A percentile compares a stretch with the other conserved stretches of the same genome.
These are phyloP conservation scores for Malurus alboscapulatus DNA, from an alignment of 2,113 vertebrate genomes.

Conservation along the genomic window DNA sequence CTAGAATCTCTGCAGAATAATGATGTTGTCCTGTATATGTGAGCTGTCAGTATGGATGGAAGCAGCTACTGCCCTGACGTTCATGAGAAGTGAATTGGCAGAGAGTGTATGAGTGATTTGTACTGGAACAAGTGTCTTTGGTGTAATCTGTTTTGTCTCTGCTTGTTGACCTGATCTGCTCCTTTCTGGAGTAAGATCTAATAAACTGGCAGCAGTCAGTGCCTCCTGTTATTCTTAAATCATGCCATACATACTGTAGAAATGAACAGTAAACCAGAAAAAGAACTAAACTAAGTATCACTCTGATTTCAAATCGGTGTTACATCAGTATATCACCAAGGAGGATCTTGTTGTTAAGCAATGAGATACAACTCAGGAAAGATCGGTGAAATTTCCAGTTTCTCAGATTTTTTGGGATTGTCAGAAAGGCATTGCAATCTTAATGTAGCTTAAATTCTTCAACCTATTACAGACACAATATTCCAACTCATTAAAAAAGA, in stretches of 20 bases:
- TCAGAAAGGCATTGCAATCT: background rate
- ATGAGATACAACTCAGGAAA: background rate
- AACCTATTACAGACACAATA: background rate
- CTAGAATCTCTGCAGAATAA: background rate
- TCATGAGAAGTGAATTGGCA: slow-evolving; percentile 16
- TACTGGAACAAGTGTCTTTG: background rate
- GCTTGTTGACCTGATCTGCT: background rate
- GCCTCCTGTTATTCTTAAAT: background rate
- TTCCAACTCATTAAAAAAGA: background rate
- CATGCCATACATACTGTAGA: background rate
- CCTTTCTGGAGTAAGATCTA: background rate
- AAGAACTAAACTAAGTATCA: background rate
- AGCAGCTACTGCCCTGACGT: background rate
- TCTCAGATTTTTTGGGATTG: background rate
- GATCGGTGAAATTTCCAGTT: background rate
- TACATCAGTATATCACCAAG: background rate
- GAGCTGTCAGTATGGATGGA: background rate
- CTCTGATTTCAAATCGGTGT: background rate
- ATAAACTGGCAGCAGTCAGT: background rate
- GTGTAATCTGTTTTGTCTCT: background rate
- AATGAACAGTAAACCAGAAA: background rate
- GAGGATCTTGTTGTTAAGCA: background rate
- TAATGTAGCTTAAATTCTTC: background rate
- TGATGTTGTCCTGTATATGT: background rate
- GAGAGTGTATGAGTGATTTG: background rate